These are phyloP conservation scores for Heteromyza rotundicornis DNA, from an alignment of 2,888 invertebrate species.

Conservation along the genomic window DNA sequence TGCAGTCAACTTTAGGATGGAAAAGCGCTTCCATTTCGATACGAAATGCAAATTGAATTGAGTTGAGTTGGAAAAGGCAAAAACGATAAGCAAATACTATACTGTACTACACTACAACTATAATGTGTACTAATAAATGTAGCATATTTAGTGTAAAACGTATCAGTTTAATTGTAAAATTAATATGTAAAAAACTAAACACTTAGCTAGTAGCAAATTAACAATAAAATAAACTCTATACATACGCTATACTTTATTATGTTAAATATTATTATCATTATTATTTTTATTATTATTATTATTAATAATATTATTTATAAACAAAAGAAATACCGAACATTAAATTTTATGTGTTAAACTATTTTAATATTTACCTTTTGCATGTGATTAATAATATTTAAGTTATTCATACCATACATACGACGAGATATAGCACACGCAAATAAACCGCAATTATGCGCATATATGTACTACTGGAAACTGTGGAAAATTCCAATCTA, in stretches of 20 bases:
- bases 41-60: not conserved
- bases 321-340: not conserved
- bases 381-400: slow-evolving; percentile 60
- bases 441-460: slow-evolving; percentile 2
- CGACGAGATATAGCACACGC: slow-evolving; percentile 8
- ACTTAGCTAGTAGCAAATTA: slow-evolving; percentile 57
- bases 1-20: not conserved
- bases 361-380: slow-evolving; percentile 51
- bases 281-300: slow-evolving; percentile 2
- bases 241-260: not conserved
- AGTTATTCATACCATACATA: slow-evolving; percentile 39
- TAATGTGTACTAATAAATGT: not conserved
- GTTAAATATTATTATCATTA: not conserved
- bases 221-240: slow-evolving; percentile 24
- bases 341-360: not conserved
- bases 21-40: not conserved
- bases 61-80: no score
- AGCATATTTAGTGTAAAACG: slow-evolving; percentile 40
- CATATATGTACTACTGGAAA: slow-evolving; percentile 12
- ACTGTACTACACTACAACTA: not conserved
- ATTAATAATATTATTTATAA: not conserved
- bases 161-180: slow-evolving; percentile 25
- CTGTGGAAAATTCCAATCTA: no score
- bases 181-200: slow-evolving; percentile 32
- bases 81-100: not conserved